Conservation (phyloP, 2,888 invertebrate species). For the Caenorhabditis sinica region DNA sequence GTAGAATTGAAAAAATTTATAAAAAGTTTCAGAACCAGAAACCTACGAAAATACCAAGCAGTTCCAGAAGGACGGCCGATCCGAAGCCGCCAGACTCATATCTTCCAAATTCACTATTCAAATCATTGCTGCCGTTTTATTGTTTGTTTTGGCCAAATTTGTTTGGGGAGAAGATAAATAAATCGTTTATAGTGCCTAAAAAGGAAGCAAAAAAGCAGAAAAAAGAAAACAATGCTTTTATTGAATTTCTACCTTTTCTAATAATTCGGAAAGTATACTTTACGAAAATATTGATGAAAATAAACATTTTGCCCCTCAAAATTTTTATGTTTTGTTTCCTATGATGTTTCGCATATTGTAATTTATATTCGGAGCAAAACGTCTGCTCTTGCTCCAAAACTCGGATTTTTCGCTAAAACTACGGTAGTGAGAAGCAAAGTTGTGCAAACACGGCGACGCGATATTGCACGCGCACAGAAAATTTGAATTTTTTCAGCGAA, state of each 20-base stretch:
- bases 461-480: too few relatives aligned
- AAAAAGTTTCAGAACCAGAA: slow-evolving; percentile 6
- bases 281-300: not conserved
- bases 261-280: too few relatives aligned
- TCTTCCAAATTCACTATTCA: not conserved
- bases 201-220: not conserved
- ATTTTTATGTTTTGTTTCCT: too few relatives aligned
- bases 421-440: too few relatives aligned
- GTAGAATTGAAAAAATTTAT: not conserved
- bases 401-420: too few relatives aligned
- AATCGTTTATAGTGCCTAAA: not conserved
- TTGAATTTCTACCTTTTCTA: not conserved
- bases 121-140: not conserved
- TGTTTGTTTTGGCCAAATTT: slow-evolving; percentile 8
- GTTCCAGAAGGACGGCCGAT: not conserved
- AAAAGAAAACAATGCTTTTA: not conserved
- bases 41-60: not conserved
- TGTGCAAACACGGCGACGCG: too few relatives aligned
- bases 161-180: slow-evolving; percentile 19
- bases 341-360: too few relatives aligned
- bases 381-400: too few relatives aligned
- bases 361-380: too few relatives aligned
- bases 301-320: too few relatives aligned
- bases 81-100: not conserved
- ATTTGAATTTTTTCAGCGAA: too few relatives aligned